Evolutionary conservation across 2,797 vertebrate species (phyloP), one percentile per base, ranked within the genome.

Genomic region (Rhynchonycteris naso): DNA sequence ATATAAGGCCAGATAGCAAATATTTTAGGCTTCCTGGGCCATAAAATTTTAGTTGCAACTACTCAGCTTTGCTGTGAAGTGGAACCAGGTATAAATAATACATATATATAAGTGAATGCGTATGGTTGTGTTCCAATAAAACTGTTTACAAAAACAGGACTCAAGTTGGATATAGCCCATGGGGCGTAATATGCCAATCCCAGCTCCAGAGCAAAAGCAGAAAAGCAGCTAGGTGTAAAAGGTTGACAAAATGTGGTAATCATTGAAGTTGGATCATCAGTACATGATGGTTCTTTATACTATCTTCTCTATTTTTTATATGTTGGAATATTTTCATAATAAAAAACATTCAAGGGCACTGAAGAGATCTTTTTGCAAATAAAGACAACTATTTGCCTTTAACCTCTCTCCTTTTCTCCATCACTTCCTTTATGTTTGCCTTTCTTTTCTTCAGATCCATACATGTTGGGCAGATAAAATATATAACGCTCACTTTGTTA

Each of bases 261-360:
- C n/a, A 7, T 61, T 56, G 69, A 75, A 33, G 38, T 12, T 10
- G 21, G 54, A n/a, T 38, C 58, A n/a, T 1, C 2, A 22, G 19
- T n/a, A 71, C 4, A 3, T 12, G 30, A 59, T 10, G 18, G 26
- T 50, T 91, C 30, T 15, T 19, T 47, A 19, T 28, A 43, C 12
- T 43, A 1, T 76, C 56, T 87, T 84, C 66, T 79, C 93, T 78
- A 35, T n/a, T 74, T 96, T 87, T 93, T 69, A 30, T 65, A 52
- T 50, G 12, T n/a, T 56, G 68, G 58, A 91, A 50, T 81, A 85
- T 52, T 89, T 84, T 35, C 47, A 43, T 66, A 75, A 43, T 83
- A n/a, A 72, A 88, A 95, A 47, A 80, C 63, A 33, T 38, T 65
- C 38, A 75, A 94, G 47, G 2, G 14, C 43, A 38, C 22, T 4